Evolutionary conservation across 2,888 invertebrate genomes (phyloP), one percentile per base, ranked within the genome.

Genomic region (Athalia cordata): DNA sequence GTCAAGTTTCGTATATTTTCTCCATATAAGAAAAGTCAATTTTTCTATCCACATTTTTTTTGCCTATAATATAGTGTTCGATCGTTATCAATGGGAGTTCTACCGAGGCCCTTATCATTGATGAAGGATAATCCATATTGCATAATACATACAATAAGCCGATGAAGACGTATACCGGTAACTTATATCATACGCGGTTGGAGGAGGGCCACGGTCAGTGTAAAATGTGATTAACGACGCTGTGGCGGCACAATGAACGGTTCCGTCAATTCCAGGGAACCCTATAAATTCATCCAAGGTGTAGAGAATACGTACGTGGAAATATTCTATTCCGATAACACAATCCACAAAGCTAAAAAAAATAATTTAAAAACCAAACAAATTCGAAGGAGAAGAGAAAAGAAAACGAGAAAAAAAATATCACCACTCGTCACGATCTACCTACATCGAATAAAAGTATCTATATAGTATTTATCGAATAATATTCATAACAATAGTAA

Each of bases 161-260:
- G 29, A 29, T 29, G 29, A 6, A 11, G 5, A 29, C 11, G 43
- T 64, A 9, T 64, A 45, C 5, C 5, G 29, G 15, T 11, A 1
- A 64, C 11, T 9, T 11, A 8, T 5, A 43, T 64, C 8, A 45
- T n/a, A n/a, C n/a, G 47, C 45, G 9, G 66, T 66, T 15, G 52
- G 55, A 52, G 49, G 55, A 4, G 50, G 68, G 11, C 68, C 6
- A 15, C 29, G 55, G 52, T 68, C 43, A 55, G 55, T 59, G 59
- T 15, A 3, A 59, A 70, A 70, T 15, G 70, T 70, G 70, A 70
- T 70, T 70, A 70, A 70, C 70, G 59, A 59, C 70, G 57, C 43
- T 29, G 29, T 29, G 2, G 67, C 6, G 52, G 29, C 67, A 52
- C 29, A 67, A 67, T 67, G 67, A 29, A 29, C 29, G 29, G 29